Evolutionary conservation across 2,797 vertebrate genomes (phyloP), one percentile per base, ranked within the genome.

Genomic region (Scarus forsteni): DNA sequence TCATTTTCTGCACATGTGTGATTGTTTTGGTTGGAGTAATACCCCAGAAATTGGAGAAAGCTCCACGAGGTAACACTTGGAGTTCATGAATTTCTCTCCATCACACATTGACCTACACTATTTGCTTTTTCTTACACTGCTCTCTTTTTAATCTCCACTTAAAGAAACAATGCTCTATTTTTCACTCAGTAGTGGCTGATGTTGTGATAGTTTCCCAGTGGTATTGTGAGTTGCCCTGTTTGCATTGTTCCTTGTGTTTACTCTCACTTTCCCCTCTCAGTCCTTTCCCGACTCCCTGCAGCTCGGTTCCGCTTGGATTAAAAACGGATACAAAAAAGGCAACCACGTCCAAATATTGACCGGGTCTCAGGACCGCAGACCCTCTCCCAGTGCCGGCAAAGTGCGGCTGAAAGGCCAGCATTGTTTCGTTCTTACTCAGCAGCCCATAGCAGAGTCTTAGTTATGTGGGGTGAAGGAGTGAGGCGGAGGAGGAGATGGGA

Each of bases 321-420:
- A 87, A 89, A 93, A 84, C 68, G 81, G 82, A 90, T 78, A 83
- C 91, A 90, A 92, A 88, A 27, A 88, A 86, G 75, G 82, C 79
- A 74, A 85, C 90, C 87, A 72, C 88, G 91, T 93, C 89, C 91
- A 96, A 96, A 96, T 96, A 96, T 95, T 96, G 95, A 95, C 94
- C 85, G 86, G 88, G 85, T 88, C 88, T 87, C 80, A 81, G 90
- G 85, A 92, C 86, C 74, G 64, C 86, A 85, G 92, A 80, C 83
- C 50, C 84, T 89, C 90, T 88, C 92, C 91, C 91, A 93, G 90
- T 77, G 69, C 82, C 69, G 58, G 80, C 66, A 57, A 84, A 78
- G 80, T 78, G 82, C 46, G 51, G 73, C 88, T 95, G 91, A 96
- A 96, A 95, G 94, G 86, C 77, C 59, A 38, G 91, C 79, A 93